phyloP scores from a whole-genome alignment of 2,888 invertebrate species.

The Laspeyria flexula region DNA sequence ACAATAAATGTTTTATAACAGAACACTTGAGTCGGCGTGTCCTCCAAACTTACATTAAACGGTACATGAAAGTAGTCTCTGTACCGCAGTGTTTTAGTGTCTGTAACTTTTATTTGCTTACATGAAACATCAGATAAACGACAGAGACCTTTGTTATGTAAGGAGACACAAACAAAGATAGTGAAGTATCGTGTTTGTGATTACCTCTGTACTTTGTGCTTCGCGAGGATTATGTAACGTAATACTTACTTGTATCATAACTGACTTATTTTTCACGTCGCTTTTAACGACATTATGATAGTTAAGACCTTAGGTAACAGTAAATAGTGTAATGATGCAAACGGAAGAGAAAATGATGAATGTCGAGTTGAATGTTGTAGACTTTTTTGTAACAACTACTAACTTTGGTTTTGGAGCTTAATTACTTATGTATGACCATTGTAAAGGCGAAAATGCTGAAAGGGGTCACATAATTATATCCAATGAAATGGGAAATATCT shows the following conservation, averaged over 20 bases:
- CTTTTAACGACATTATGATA: constrained; percentile 21
- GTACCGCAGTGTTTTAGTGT: constrained; percentile 12
- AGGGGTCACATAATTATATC: no score
- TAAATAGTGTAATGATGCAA: not conserved
- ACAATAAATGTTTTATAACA: constrained; percentile 18
- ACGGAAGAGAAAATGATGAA: no score
- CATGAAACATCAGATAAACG: constrained; percentile 11
- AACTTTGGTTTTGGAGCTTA: no score
- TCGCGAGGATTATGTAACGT: constrained; percentile 22
- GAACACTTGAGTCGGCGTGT: constrained; percentile 7
- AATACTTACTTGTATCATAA: constrained; percentile 18
- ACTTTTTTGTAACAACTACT: no score
- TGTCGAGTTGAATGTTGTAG: no score
- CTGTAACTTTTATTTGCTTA: constrained; percentile 19
- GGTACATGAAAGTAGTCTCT: constrained; percentile 14
- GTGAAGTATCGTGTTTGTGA: constrained; percentile 21
- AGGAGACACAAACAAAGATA: constrained; percentile 19
- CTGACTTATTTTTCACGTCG: constrained; percentile 23
- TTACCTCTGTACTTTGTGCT: constrained; percentile 25
- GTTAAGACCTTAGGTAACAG: constrained; percentile 12
- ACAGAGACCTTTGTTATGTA: constrained; percentile 12
- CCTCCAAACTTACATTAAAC: constrained; percentile 20
- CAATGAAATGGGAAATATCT: no score
- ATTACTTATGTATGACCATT: no score
- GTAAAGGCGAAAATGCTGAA: no score